Evolutionary conservation across 2,888 invertebrate species (phyloP).

Genomic region (Hydroisotoma schaefferi): DNA sequence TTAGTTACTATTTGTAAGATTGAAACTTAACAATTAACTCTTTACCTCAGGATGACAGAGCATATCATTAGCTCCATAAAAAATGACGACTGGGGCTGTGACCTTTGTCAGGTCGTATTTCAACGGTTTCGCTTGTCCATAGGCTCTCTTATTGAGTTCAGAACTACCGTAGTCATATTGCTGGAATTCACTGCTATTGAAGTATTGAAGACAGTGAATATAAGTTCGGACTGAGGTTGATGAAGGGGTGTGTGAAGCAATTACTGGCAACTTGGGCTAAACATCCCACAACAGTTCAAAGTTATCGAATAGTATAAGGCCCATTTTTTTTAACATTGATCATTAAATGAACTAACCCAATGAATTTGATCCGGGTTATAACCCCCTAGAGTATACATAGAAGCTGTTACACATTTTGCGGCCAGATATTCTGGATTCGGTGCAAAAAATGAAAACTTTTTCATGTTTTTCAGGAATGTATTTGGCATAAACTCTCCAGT

Average conservation of each 20-base stretch:
- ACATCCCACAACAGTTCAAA: neutral
- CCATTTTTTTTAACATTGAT: too few species aligned
- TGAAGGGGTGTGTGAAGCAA: constrained; percentile 11
- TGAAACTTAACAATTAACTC: neutral
- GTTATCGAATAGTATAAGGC: neutral
- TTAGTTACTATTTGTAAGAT: neutral
- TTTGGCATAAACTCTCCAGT: constrained; percentile 7
- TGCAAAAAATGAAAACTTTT: neutral
- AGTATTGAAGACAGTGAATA: constrained; percentile 12
- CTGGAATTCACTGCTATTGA: constrained; percentile 1
- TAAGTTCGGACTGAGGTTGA: constrained; percentile 9
- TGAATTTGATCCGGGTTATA: constrained; percentile 13
- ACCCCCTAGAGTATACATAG: constrained; percentile 8
- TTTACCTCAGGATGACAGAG: constrained; percentile 3
- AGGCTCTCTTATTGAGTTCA: constrained; percentile 14
- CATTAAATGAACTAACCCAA: constrained; percentile 7
- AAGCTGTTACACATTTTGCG: neutral
- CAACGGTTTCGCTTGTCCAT: constrained; percentile 15
- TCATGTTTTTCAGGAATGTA: constrained; percentile 1
- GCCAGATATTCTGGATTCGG: constrained; percentile 6
- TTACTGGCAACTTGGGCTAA: constrained; percentile 3
- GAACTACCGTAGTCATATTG: constrained; percentile 4
- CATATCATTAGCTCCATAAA: constrained; percentile 17
- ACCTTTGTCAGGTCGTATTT: constrained; percentile 26
- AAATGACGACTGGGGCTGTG: constrained; percentile 24